Evolutionary conservation across 2,888 invertebrate genomes (phyloP).

Genomic region (Tromatobia lineatoria): DNA sequence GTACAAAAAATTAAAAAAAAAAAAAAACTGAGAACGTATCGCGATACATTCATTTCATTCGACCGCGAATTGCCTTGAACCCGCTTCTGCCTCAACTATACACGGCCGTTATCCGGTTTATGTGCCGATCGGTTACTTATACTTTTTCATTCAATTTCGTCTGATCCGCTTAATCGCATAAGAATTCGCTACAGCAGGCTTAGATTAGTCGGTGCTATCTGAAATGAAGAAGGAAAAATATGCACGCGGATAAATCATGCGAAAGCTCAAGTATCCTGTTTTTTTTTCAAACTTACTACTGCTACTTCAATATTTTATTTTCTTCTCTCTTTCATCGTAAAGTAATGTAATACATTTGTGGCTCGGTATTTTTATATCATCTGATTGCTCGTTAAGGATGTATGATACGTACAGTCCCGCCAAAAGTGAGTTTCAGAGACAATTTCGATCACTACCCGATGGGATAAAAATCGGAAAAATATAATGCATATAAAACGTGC

Average conservation of each 20-base stretch:
- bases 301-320: background rate
- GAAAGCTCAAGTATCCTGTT: conserved; percentile 8
- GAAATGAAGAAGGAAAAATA: conserved; percentile 14
- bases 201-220: no score
- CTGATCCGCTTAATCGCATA: conserved; percentile 46
- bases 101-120: no score
- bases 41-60: background rate
- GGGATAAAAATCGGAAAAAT: no score
- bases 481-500: no score
- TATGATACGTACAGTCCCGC: no score
- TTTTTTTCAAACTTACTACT: background rate
- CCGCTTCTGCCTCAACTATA: background rate
- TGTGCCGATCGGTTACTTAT: no score
- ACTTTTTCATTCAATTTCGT: conserved; percentile 23
- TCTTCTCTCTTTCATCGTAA: background rate
- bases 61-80: conserved; percentile 62
- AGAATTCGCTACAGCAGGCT: background rate
- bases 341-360: background rate
- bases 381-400: background rate
- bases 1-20: no score
- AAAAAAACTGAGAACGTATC: background rate
- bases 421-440: no score
- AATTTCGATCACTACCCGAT: no score
- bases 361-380: background rate
- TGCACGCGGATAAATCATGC: conserved; percentile 42